Evolutionary conservation across 2,888 invertebrate genomes (phyloP), one percentile per base, ranked within the genome.

Genomic region (Camponotus fellah): DNA sequence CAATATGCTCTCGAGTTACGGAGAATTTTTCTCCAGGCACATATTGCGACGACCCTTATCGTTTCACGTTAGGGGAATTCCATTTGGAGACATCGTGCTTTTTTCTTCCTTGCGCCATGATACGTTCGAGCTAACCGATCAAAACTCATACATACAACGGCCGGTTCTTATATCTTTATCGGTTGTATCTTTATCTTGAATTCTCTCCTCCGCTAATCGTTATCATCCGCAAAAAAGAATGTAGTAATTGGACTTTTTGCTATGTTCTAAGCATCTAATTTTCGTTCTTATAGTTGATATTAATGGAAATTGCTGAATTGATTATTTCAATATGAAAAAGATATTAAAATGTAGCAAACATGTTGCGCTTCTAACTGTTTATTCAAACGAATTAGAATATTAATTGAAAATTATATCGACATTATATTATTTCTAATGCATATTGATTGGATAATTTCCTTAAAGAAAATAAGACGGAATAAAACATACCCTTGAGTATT

Each of bases 141-240:
- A 83, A 75, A 83, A 69, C 68, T 69, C 75, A 72, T 64, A 53
- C 32, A 26, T 46, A 79, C 56, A 53, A 43, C 34, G 37, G 37
- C 65, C 58, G 32, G 64, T 53, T 69, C 56, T 53, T 37, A 49
- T 87, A 85, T 88, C 86, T 88, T 88, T 90, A 87, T 88, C 86
- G 90, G 87, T 84, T 85, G 85, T 80, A 85, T 84, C 26, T 26
- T 26, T 26, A 26, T 26, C 37, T 81, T 80, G 6, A 58, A 77
- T 82, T 86, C 85, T 58, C 81, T 76, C n/a, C 26, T 26, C 77
- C 77, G 86, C 76, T 3, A 60, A 32, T 69, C 72, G n/a, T 53
- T 49, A 69, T 83, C 66, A 69, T 85, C 58, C 75, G 43, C 65
- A 46, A 32, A 83, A 85, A 21, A 56, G 37, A 76, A 65, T 71